phyloP scores from a whole-genome alignment of 2,797 vertebrate genomes.

The Myotis vivesi region DNA sequence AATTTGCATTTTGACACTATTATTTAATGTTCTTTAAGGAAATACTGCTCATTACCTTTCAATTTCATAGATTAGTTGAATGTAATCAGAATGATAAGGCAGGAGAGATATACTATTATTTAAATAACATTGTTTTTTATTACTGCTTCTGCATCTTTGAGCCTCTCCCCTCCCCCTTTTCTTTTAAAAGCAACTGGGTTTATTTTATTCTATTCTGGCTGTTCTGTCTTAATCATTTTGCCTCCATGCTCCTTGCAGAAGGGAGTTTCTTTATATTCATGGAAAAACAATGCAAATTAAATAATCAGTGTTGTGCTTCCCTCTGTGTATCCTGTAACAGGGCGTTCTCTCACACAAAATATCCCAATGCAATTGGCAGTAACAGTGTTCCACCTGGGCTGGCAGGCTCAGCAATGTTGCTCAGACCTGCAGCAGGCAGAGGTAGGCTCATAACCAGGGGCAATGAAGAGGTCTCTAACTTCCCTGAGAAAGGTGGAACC shows the following conservation, averaged over 20 bases:
- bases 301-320: constrained; percentile 71
- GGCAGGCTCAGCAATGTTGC: not conserved
- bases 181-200: constrained; percentile 34
- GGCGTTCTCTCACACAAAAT: constrained; percentile 30
- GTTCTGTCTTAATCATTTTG: not conserved
- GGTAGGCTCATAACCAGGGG: not conserved
- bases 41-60: constrained; percentile 88
- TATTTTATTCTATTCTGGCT: constrained; percentile 33
- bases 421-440: not conserved
- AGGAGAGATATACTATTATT: constrained; percentile 73
- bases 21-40: constrained; percentile 88
- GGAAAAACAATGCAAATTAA: constrained; percentile 74
- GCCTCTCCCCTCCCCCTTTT: not conserved
- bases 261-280: constrained; percentile 58
- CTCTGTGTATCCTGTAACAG: constrained; percentile 31
- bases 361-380: not conserved
- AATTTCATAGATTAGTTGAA: constrained; percentile 85
- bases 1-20: constrained; percentile 89
- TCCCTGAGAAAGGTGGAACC: not conserved
- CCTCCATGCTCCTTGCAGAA: not conserved
- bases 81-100: constrained; percentile 85
- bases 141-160: constrained; percentile 30
- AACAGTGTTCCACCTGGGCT: not conserved
- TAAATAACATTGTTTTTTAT: constrained; percentile 74
- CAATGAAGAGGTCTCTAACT: not conserved